A percentile compares a stretch with the other conserved stretches of the same genome.
These are phyloP conservation scores for Drosophila nikananu DNA, from an alignment of 1,140 invertebrate species.

Conservation along the genomic window DNA sequence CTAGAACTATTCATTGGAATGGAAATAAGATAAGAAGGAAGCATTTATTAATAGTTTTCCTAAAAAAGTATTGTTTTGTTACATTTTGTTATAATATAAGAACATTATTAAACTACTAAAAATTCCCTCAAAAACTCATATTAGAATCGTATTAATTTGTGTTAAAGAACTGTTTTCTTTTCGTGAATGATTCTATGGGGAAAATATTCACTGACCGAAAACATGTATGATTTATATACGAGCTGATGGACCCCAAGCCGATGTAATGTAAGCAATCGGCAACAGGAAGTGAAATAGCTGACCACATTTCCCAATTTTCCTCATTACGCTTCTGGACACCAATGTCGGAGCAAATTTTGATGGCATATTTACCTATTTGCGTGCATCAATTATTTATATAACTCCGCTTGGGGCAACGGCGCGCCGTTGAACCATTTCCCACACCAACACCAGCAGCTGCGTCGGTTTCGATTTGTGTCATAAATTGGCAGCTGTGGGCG, in stretches of 20 bases:
- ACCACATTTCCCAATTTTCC: slow-evolving; percentile 47
- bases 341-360: slow-evolving; percentile 48
- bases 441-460: slow-evolving; percentile 4
- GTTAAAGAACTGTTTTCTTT: neutral
- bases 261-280: neutral
- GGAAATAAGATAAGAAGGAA: neutral
- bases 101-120: no score
- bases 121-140: no score
- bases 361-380: slow-evolving; percentile 77
- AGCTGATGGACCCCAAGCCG: slow-evolving; percentile 6
- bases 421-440: neutral
- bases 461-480: slow-evolving; percentile 72
- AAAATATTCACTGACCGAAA: neutral
- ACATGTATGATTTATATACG: neutral
- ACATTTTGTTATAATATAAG: no score
- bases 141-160: neutral
- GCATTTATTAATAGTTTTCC: no score
- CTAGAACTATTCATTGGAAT: neutral
- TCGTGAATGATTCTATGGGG: no score
- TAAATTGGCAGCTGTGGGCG: slow-evolving; percentile 72
- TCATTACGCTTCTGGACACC: slow-evolving; percentile 29
- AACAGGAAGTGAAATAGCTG: slow-evolving; percentile 32
- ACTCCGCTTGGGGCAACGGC: slow-evolving; percentile 8
- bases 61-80: no score
- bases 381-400: slow-evolving; percentile 76